These are phyloP conservation scores for Epinephelus malabaricus DNA, from an alignment of 2,797 vertebrate genomes.

Conservation along the genomic window DNA sequence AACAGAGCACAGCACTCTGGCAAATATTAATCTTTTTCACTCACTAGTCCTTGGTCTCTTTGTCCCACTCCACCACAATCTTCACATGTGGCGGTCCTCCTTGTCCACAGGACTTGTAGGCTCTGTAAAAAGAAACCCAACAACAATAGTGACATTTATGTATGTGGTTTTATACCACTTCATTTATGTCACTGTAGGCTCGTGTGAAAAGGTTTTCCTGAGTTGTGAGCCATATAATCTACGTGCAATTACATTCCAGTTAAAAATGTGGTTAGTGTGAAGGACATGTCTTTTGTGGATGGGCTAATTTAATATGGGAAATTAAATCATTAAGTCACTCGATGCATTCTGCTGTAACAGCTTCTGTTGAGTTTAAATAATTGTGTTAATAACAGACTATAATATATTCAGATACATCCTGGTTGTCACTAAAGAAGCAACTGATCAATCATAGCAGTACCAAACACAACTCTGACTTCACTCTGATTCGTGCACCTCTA, in stretches of 20 bases:
- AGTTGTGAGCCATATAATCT: no score
- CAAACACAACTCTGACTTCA: background rate
- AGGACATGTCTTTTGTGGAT: background rate
- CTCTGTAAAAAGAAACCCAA: constrained; percentile 82
- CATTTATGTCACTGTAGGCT: background rate
- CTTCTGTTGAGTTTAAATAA: background rate
- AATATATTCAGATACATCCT: background rate
- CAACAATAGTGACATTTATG: constrained; percentile 6
- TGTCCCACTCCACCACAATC: constrained; percentile 99
- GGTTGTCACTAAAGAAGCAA: background rate
- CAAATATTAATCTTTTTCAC: constrained; percentile 68
- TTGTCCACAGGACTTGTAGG: constrained; percentile 96
- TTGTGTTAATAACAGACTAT: background rate
- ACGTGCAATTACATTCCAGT: background rate
- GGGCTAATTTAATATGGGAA: background rate
- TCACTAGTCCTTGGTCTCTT: constrained; percentile 99
- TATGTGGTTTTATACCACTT: background rate
- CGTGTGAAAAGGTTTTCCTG: background rate
- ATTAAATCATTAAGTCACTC: fast-evolving
- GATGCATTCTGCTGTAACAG: no score
- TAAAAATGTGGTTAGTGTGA: constrained; percentile 4
- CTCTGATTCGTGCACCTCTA: background rate
- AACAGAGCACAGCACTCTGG: background rate
- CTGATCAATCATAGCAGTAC: background rate
- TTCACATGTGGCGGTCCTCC: constrained; percentile 97